Base-by-base conservation (phyloP, 2,797 vertebrate genomes). In the Enteromius radiatus region DNA sequence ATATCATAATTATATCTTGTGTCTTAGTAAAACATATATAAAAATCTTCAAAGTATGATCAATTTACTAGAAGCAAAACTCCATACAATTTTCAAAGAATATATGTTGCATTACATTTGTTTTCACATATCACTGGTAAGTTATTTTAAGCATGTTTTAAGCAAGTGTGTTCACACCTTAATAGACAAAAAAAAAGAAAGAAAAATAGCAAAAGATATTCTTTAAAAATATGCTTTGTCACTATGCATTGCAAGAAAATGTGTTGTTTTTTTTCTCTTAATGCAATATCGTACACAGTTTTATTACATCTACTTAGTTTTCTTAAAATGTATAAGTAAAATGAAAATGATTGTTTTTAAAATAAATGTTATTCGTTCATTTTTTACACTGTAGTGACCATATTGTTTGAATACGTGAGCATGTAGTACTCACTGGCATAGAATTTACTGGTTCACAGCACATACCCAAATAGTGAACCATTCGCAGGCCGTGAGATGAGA, bases 401-500 rank as follows among this genome's bases (percentile, higher is more conserved):
- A 36, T 8, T 41, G 41, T 36, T 31, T 31, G 41, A 78, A 47
- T 52, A 28, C 10, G 8, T 33, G 12, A 23, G 64, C 4, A 6
- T 56, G 36, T 64, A 45, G 56, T 26, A 45, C 45, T 75, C 65
- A 52, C 80, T 71, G 41, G 19, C 15, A 15, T 31, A 83, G 81
- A 75, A 84, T 83, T 81, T 69, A 54, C 76, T 41, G 14, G 11
- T 26, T 54, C 78, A 81, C 64, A 56, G 74, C 75, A 79, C 49
- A 76, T 81, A 74, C 38, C 79, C 56, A 79, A 79, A 80, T 65
- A 76, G 23, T 41, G 49, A 76, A 76, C 70, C 31, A 49, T 76
- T 86, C 28, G 68, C n/a, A 69, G 56, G 71, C 81, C 19, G 17
- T 47, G 41, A 73, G 81, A 85, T 86, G 68, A 52, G 41, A 54